A percentile compares a stretch with the other conserved stretches of the same genome.
phyloP scores from a whole-genome alignment of 2,888 invertebrate species.

The Ferdinandea cuprea region DNA sequence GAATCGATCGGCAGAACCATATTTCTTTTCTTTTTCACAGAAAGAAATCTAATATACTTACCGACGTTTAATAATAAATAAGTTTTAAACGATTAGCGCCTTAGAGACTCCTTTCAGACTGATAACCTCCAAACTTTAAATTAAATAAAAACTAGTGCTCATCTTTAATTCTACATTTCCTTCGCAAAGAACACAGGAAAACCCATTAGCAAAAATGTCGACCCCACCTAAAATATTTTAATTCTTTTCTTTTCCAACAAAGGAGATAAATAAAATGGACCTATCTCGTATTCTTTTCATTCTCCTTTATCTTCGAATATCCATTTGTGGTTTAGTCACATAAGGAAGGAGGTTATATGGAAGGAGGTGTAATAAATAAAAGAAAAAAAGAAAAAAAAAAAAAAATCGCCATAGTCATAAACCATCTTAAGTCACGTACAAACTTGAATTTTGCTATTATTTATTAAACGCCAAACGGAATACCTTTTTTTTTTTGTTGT shows the following conservation, averaged over 20 bases:
- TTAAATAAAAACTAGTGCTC: no score
- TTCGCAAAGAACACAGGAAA: background rate
- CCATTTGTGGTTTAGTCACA: slow-evolving; percentile 44
- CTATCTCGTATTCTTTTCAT: background rate
- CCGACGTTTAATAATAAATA: no score
- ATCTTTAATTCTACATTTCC: background rate
- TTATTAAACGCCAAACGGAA: slow-evolving; percentile 63
- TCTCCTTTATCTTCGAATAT: slow-evolving; percentile 29
- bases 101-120: no score
- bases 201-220: slow-evolving; percentile 20
- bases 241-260: background rate
- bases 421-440: slow-evolving; percentile 68
- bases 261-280: background rate
- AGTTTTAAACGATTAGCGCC: no score
- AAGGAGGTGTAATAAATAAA: background rate
- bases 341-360: slow-evolving; percentile 12
- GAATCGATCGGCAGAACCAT: no score
- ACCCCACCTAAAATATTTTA: slow-evolving; percentile 13
- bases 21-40: no score
- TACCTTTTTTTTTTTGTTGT: slow-evolving; percentile 48
- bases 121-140: no score
- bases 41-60: no score
- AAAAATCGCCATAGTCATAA: slow-evolving; percentile 58
- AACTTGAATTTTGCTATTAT: slow-evolving; percentile 71
- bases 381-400: slow-evolving; percentile 3